Evolutionary conservation across 1,140 invertebrate species (phyloP).

Genomic region (Harpegnathos saltator): DNA sequence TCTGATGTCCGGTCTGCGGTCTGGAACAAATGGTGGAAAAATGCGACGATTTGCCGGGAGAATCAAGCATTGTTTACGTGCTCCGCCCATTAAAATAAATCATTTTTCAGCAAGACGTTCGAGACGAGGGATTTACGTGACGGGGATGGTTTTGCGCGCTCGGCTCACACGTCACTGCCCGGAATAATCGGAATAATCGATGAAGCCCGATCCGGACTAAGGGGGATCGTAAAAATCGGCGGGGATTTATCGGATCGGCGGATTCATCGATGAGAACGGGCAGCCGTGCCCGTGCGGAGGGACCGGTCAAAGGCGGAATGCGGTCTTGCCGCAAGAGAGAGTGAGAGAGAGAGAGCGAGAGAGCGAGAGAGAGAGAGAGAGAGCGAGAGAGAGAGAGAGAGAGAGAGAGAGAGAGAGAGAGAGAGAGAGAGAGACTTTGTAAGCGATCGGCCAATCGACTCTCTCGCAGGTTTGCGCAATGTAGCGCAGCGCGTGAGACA

Average conservation of each 20-base stretch:
- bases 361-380: no score
- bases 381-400: no score
- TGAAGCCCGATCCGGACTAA: constrained; percentile 61
- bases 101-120: no score
- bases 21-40: no score
- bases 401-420: no score
- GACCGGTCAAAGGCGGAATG: constrained; percentile 78
- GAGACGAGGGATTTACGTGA: no score
- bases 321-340: constrained; percentile 78
- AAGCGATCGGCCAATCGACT: constrained; percentile 74
- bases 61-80: no score
- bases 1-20: no score
- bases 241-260: constrained; percentile 70
- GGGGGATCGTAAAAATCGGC: constrained; percentile 69
- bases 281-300: constrained; percentile 65
- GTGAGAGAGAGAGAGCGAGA: no score
- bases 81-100: no score
- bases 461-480: constrained; percentile 67
- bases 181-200: constrained; percentile 42
- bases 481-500: constrained; percentile 52
- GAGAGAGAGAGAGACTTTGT: constrained; percentile 77
- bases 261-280: constrained; percentile 73
- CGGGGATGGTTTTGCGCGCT: neutral
- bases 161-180: no score
- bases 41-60: no score